These are phyloP conservation scores for Lepidotrigona ventralis DNA, from an alignment of 1,140 invertebrate species.

Conservation along the genomic window DNA sequence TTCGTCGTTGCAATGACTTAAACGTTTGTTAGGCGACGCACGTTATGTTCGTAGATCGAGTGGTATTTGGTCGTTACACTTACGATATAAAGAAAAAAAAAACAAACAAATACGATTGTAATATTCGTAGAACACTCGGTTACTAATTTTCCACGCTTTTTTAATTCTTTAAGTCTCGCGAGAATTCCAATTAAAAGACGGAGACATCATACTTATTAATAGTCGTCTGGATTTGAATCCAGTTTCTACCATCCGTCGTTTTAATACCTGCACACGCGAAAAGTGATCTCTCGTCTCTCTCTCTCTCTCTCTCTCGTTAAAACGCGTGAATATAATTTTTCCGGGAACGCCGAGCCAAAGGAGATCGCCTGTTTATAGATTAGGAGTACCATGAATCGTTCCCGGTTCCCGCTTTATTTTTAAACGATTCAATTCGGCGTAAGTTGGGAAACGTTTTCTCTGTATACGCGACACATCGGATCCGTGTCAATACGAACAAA, in stretches of 20 bases:
- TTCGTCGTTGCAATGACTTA: background rate
- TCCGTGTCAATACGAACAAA: slow-evolving; percentile 1
- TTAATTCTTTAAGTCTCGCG: background rate
- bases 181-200: background rate
- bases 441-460: background rate
- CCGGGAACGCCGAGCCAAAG: too few species aligned
- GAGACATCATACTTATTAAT: background rate
- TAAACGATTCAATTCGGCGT: too few species aligned
- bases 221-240: background rate
- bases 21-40: background rate
- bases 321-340: too few species aligned
- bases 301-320: too few species aligned
- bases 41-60: background rate
- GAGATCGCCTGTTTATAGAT: too few species aligned
- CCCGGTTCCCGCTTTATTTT: background rate
- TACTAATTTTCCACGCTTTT: background rate
- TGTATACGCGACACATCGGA: background rate
- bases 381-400: background rate
- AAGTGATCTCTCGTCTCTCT: too few species aligned
- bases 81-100: background rate
- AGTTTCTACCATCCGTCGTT: background rate
- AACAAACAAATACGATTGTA: too few species aligned
- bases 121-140: background rate
- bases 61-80: background rate
- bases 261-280: too few species aligned